These are phyloP conservation scores for Microctonus brassicae DNA, from an alignment of 2,888 invertebrate genomes.

Conservation along the genomic window DNA sequence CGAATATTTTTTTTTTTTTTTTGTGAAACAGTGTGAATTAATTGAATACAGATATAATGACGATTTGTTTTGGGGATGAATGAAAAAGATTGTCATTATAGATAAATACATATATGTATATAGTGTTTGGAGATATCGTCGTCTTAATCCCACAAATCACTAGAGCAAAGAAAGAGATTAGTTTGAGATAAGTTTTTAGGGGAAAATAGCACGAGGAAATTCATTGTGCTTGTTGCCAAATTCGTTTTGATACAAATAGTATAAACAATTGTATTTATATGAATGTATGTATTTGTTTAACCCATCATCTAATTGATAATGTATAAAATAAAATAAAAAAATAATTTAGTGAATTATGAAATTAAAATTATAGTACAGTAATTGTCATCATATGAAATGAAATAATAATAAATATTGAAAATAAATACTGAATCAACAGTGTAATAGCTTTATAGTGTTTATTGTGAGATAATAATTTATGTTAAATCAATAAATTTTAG, in stretches of 20 bases:
- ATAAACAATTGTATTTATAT: neutral
- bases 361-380: too few species aligned
- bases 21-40: neutral
- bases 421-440: too few species aligned
- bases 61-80: neutral
- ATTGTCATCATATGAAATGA: too few species aligned
- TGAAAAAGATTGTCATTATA: conserved; percentile 1
- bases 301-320: too few species aligned
- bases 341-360: too few species aligned
- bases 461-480: too few species aligned
- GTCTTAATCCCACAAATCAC: conserved; percentile 18
- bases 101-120: neutral
- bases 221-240: too few species aligned
- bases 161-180: conserved; percentile 19
- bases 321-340: too few species aligned
- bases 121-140: neutral
- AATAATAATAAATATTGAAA: too few species aligned
- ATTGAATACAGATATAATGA: neutral
- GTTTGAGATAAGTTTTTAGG: conserved; percentile 5
- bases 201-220: neutral
- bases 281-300: neutral
- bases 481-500: too few species aligned
- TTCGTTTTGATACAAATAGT: too few species aligned
- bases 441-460: too few species aligned
- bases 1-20: neutral